Conservation (phyloP, 2,113 vertebrate species). For the Formicarius rufipectus region DNA sequence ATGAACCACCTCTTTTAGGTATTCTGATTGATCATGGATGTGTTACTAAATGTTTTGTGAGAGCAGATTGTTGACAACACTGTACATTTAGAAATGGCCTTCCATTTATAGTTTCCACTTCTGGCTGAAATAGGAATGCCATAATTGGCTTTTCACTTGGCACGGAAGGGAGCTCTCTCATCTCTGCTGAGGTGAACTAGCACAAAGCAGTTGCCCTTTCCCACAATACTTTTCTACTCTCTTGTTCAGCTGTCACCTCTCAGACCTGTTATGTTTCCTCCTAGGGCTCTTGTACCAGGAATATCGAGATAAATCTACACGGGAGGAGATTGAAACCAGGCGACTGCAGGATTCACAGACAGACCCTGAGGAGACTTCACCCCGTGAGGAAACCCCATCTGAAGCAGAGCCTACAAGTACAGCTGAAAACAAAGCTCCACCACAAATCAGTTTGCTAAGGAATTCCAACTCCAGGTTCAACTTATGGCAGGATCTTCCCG, state of each 20-base stretch:
- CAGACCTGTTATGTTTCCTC: neutral
- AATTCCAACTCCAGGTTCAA: constrained; percentile 83
- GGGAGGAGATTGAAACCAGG: constrained; percentile 91
- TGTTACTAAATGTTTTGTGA: neutral
- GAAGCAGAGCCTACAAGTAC: constrained; percentile 64
- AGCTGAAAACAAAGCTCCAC: constrained; percentile 60
- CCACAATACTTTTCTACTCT: neutral
- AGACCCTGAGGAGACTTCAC: constrained; percentile 15
- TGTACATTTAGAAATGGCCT: constrained; percentile 11
- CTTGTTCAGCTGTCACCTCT: neutral
- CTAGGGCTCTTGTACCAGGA: constrained; percentile 94
- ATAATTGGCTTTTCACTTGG: neutral
- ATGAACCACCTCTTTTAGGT: neutral
- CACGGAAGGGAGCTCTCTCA: neutral
- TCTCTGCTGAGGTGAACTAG: neutral
- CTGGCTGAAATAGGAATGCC: neutral
- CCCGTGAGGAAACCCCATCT: constrained; percentile 64
- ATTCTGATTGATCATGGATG: neutral
- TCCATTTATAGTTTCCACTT: constrained; percentile 7
- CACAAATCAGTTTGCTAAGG: constrained; percentile 78
- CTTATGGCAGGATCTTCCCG: constrained; percentile 93
- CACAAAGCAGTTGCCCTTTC: neutral
- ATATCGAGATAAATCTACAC: constrained; percentile 91
- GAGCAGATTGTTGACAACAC: neutral
- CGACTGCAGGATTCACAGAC: constrained; percentile 84